Percentiles rank a stretch among this genome's conserved stretches.
phyloP scores from a whole-genome alignment of 2,113 vertebrate species.

The Mormyrus lacerda region DNA sequence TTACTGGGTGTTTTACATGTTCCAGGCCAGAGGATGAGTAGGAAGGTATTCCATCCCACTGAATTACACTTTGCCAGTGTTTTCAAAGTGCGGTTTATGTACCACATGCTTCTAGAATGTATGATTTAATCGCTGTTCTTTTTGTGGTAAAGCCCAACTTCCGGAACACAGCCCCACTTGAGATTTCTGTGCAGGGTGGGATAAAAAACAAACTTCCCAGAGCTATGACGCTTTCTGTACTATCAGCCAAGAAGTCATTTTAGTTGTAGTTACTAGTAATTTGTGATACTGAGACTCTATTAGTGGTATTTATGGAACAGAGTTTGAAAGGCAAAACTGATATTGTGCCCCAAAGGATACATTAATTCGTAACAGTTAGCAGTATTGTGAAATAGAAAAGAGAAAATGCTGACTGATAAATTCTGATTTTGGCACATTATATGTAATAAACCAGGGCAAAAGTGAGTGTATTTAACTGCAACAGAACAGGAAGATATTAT shows the following conservation, averaged over 20 bases:
- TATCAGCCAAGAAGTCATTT: slow-evolving; percentile 53
- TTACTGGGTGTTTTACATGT: neutral
- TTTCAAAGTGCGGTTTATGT: neutral
- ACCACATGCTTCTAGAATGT: neutral
- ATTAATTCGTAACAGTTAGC: slow-evolving; percentile 59
- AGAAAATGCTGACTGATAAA: slow-evolving; percentile 59
- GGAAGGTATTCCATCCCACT: neutral
- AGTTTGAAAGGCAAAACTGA: slow-evolving; percentile 62
- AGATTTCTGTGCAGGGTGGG: slow-evolving; percentile 15
- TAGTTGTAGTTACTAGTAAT: slow-evolving; percentile 60
- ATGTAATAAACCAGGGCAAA: slow-evolving; percentile 55
- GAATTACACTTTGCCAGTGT: neutral
- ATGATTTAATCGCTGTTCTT: neutral
- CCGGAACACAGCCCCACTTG: neutral
- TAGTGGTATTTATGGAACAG: slow-evolving; percentile 68
- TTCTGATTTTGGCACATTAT: slow-evolving; percentile 50
- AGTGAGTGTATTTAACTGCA: slow-evolving; percentile 59
- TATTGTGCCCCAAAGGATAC: slow-evolving; percentile 48
- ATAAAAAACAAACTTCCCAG: slow-evolving; percentile 40
- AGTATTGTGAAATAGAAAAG: slow-evolving; percentile 47
- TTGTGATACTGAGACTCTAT: slow-evolving; percentile 56
- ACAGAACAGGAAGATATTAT: neutral
- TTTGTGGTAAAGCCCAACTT: neutral
- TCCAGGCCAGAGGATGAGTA: neutral
- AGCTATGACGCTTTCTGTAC: slow-evolving; percentile 25